Base-by-base conservation (phyloP, 2,113 vertebrate species). In the Aegithalos caudatus region DNA sequence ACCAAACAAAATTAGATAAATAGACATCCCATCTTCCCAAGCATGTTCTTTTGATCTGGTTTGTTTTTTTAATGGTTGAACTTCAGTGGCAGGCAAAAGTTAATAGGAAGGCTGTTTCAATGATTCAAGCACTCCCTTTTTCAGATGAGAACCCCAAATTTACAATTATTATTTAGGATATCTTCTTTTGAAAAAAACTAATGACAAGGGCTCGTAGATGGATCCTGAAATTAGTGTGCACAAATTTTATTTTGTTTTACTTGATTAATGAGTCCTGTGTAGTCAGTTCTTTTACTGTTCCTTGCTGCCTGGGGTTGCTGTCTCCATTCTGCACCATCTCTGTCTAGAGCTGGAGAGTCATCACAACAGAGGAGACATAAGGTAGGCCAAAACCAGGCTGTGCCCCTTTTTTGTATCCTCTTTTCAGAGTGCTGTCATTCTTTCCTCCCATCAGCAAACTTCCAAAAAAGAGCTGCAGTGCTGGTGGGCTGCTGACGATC, bases 401-500 rank as follows among this genome's bases (percentile, higher is more conserved):
- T n/a, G 9, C 23, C n/a, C 14, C n/a, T 33, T n/a, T 67, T 64
- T 38, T 76, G 8, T 62, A 21, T 24, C 16, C 9, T 72, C 23
- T 25, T 54, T 6, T 58, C 40, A 60, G 35, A 47, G 35, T 72
- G 21, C 14, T 77, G 18, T 76, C 40, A 35, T 33, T 83, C 24
- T 44, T 20, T 66, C 16, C 87, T 82, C 17, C 35, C 27, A 11
- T 67, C 57, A 64, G 33, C 35, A 64, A 64, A 72, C 16, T 47
- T 74, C 42, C 35, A 88, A 45, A 80, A 78, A 35, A 58, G 47
- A n/a, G 15, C 35, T 74, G 21, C 50, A 80, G 33, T 72, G 40
- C 38, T 71, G 33, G 18, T 58, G 25, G 25, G 25, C 33, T 10
- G 4, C 57, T 56, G 76, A 25, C 0, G 0, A 8, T 18, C 12